Conservation (phyloP, 1,140 invertebrate species). For the Phocides pigmalion region DNA sequence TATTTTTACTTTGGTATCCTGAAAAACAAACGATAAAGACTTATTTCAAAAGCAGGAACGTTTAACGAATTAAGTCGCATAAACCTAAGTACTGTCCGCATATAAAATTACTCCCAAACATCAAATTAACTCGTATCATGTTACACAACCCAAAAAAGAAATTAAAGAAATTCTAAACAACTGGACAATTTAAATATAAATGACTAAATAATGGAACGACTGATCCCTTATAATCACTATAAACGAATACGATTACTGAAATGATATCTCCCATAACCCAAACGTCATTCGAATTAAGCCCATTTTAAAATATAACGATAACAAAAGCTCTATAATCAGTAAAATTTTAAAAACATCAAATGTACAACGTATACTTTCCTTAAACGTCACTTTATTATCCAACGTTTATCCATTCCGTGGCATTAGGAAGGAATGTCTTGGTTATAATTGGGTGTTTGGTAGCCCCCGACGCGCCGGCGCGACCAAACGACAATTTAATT, state of each 20-base stretch:
- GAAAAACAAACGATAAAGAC: too few relatives aligned
- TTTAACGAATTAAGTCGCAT: too few relatives aligned
- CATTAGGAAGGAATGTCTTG: slow-evolving; percentile 64
- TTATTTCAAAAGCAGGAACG: too few relatives aligned
- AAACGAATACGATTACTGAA: slow-evolving; percentile 13
- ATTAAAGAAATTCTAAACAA: background rate
- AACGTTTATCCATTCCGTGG: slow-evolving; percentile 70
- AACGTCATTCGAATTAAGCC: slow-evolving; percentile 22
- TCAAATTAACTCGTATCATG: background rate
- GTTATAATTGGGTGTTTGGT: slow-evolving; percentile 58
- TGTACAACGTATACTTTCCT: slow-evolving; percentile 65
- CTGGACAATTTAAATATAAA: slow-evolving; percentile 21
- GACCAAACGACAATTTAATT: slow-evolving; percentile 75
- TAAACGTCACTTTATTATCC: slow-evolving; percentile 82
- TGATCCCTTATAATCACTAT: background rate
- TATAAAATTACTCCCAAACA: background rate
- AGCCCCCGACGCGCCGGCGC: slow-evolving; percentile 51
- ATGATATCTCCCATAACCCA: slow-evolving; percentile 17
- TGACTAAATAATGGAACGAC: slow-evolving; percentile 23
- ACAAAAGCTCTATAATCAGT: slow-evolving; percentile 15
- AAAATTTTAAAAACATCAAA: slow-evolving; percentile 34
- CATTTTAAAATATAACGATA: slow-evolving; percentile 19
- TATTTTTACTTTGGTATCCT: too few relatives aligned
- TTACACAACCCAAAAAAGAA: background rate
- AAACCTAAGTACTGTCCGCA: background rate